Evolutionary conservation across 92 coral and sea anemone genomes (phyloP).

Genomic region (Metridium senile): DNA sequence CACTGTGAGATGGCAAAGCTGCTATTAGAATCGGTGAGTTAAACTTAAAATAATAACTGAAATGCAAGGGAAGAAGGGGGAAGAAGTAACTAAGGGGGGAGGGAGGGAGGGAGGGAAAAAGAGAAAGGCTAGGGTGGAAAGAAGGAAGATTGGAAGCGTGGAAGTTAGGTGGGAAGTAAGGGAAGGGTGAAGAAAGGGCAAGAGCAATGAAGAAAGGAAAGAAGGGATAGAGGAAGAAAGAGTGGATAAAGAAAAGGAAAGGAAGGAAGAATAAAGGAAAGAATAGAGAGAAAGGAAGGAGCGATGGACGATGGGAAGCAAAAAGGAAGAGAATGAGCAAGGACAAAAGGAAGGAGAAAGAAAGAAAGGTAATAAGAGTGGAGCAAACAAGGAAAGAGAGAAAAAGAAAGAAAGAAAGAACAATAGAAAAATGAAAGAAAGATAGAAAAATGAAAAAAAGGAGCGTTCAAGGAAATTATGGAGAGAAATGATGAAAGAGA

Average conservation of each 20-base stretch:
- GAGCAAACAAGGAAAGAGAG: too few species aligned
- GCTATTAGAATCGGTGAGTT: slow-evolving; percentile 65
- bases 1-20: slow-evolving; percentile 50
- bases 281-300: not conserved
- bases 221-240: not conserved
- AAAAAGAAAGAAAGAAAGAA: too few species aligned
- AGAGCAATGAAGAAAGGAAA: not conserved
- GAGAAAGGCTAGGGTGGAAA: not conserved
- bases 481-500: too few species aligned
- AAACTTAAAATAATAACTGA: not conserved
- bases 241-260: not conserved
- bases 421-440: too few species aligned
- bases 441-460: too few species aligned
- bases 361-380: too few species aligned
- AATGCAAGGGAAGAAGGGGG: not conserved
- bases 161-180: not conserved
- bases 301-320: not conserved
- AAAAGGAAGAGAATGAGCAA: not conserved
- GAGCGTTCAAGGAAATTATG: too few species aligned
- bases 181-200: not conserved
- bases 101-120: not conserved
- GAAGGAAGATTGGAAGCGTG: not conserved
- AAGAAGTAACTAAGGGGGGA: not conserved
- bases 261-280: not conserved
- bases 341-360: too few species aligned